A percentile compares a stretch with the other conserved stretches of the same genome.
These are phyloP conservation scores for Paramacrobiotus metropolitanus DNA, from an alignment of 1,140 invertebrate genomes.

Conservation along the genomic window DNA sequence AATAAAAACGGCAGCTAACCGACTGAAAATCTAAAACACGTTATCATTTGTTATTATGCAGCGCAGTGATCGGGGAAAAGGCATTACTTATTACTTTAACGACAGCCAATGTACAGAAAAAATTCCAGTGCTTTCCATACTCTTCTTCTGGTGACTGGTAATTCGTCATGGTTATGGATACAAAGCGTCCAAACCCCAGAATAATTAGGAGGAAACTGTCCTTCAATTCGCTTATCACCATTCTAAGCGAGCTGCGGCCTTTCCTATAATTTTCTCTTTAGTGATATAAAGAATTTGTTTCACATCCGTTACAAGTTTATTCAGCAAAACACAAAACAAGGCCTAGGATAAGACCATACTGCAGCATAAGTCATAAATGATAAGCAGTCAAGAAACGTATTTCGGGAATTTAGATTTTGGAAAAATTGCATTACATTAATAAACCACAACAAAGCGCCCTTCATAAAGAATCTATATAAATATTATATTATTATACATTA, in stretches of 20 bases:
- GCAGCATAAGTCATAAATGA: no score
- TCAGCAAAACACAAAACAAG: no score
- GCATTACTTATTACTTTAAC: constrained; percentile 33
- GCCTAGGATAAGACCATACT: no score
- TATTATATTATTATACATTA: no score
- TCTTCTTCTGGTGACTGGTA: constrained; percentile 70
- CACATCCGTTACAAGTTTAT: no score
- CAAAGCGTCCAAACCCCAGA: constrained; percentile 40
- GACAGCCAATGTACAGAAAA: constrained; percentile 68
- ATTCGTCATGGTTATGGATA: constrained; percentile 27
- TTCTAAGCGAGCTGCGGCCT: neutral
- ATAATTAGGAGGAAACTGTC: constrained; percentile 17
- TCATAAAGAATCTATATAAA: no score
- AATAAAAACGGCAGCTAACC: neutral
- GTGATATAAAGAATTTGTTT: no score
- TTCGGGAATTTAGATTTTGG: no score
- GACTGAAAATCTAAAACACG: neutral
- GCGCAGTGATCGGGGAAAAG: neutral
- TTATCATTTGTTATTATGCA: neutral
- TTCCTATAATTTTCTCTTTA: no score
- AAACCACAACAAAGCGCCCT: no score
- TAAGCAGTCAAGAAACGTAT: no score
- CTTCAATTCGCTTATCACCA: neutral
- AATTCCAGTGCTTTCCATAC: constrained; percentile 92
- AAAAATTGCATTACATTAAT: no score